Conservation (phyloP, 1,140 invertebrate species). For the Cyphomyrmex costatus region DNA sequence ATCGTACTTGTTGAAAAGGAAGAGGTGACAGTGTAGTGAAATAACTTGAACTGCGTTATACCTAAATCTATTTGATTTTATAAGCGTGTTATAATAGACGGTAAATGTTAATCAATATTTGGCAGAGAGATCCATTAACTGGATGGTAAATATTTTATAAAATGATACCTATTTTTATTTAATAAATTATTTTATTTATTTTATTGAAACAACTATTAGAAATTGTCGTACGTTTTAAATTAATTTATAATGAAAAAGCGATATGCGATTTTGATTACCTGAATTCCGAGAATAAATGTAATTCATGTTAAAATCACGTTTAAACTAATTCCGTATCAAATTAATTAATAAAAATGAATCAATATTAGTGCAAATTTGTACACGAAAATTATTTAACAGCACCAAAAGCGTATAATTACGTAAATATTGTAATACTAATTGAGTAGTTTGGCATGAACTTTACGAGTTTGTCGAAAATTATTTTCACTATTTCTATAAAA, state of each 20-base stretch:
- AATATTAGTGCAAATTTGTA: constrained; percentile 22
- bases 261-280: neutral
- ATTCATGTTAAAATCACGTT: neutral
- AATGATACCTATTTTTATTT: constrained; percentile 8
- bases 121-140: neutral
- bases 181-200: constrained; percentile 21
- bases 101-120: constrained; percentile 24
- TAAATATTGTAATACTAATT: constrained; percentile 20
- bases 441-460: neutral
- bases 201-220: neutral
- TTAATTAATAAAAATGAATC: constrained; percentile 41
- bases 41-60: constrained; percentile 1
- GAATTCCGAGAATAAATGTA: neutral
- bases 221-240: constrained; percentile 9
- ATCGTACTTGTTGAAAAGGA: constrained; percentile 67
- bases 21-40: constrained; percentile 31
- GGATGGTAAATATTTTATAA: constrained; percentile 46
- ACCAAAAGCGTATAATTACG: constrained; percentile 16
- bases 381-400: constrained; percentile 14
- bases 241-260: constrained; percentile 13
- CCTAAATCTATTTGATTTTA: neutral
- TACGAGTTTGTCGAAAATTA: constrained; percentile 3
- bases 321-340: constrained; percentile 21
- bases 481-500: neutral
- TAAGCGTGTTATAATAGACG: neutral